phyloP scores from a whole-genome alignment of 92 coral and sea anemone genomes.

The Zoanthus gigantus region DNA sequence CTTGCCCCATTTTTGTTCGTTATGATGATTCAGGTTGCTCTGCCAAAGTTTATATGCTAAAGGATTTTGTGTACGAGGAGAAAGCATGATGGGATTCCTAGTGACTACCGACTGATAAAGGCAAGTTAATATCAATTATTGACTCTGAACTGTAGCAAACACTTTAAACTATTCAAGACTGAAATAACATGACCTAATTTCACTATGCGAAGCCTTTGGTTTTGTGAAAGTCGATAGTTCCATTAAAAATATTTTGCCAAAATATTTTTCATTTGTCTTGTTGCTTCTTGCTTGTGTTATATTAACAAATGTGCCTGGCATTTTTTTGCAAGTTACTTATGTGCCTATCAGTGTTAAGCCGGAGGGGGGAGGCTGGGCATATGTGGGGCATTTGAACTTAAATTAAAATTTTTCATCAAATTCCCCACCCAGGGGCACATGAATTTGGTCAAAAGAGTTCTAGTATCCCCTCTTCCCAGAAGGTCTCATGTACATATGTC shows the following conservation, averaged over 20 bases:
- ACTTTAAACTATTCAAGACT: background rate
- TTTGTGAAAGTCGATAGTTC: constrained; percentile 11
- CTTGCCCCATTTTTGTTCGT: constrained; percentile 47
- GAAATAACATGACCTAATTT: background rate
- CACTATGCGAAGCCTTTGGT: background rate
- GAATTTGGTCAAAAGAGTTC: too few relatives aligned
- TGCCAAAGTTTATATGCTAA: constrained; percentile 46
- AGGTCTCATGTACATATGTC: too few relatives aligned
- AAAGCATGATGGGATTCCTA: constrained; percentile 12
- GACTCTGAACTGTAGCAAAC: background rate
- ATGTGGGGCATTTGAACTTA: too few relatives aligned
- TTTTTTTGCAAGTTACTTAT: too few relatives aligned
- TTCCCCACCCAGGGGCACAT: too few relatives aligned
- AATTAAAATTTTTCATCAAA: too few relatives aligned
- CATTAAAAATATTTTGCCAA: background rate
- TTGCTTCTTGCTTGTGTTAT: too few relatives aligned
- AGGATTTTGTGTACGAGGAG: constrained; percentile 53
- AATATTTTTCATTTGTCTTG: background rate
- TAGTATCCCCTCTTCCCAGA: too few relatives aligned
- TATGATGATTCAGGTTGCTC: background rate
- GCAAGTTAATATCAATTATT: background rate
- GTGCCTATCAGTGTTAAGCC: too few relatives aligned
- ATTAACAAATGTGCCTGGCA: too few relatives aligned
- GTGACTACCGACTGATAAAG: background rate
- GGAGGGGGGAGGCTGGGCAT: too few relatives aligned